Evolutionary conservation across 2,888 invertebrate genomes (phyloP), one percentile per base, ranked within the genome.

Genomic region (Diaprepes abbreviatus): DNA sequence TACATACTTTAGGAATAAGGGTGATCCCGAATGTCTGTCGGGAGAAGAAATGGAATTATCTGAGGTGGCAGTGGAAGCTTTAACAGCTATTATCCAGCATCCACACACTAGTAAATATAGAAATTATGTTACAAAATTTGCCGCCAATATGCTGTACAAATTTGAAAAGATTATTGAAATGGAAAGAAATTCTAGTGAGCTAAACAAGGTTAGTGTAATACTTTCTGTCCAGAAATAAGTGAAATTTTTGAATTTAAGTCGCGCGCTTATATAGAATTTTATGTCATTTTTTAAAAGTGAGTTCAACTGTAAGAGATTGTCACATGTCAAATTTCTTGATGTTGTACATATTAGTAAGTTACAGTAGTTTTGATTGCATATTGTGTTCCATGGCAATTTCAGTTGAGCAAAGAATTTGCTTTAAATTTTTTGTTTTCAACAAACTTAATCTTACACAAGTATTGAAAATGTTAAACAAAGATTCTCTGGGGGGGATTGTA

Each of bases 51-150:
- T 86, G 75, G 88, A 88, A 77, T 76, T 88, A 79, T 87, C 88
- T 66, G 91, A 91, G 78, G 85, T 87, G 1, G 88, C 90, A 60
- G 82, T 90, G 0, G 91, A 91, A 78, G 88, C 90, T 1, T 79
- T 92, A 57, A 86, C 87, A 40, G 85, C 86, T 63, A 83, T 90
- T 52, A 85, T 88, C 68, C 86, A 86, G 24, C 90, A 90, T 80
- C 90, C 90, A 1, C 88, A 90, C 73, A 87, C 89, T 52, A 85
- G 88, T 75, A 88, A 88, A 80, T 90, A 87, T 79, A 78, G 78
- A 57, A 79, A 74, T 57, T 77, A 80, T 59, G 76, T 91, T 24
- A 86, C 88, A 74, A 85, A 87, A 75, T 85, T 90, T 70, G 85
- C 91, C 3, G 86, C 87, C 63, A 86, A 89, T 81, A 85, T 90